phyloP scores from a whole-genome alignment of 2,113 vertebrate genomes.

The Xiphophorus couchianus region DNA sequence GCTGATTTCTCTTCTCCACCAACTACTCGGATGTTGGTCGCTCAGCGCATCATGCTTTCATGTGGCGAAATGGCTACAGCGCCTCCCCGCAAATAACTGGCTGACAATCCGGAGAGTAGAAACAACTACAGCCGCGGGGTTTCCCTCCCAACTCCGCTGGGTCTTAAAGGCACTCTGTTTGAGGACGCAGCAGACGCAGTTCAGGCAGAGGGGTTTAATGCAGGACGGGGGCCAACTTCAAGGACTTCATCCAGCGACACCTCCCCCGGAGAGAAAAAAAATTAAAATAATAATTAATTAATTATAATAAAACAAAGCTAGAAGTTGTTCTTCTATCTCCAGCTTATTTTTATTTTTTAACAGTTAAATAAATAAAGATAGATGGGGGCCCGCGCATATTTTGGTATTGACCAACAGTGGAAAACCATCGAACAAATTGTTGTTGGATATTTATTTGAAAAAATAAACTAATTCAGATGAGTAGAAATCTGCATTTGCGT shows the following conservation, averaged over 20 bases:
- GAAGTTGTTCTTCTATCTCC: too few relatives aligned
- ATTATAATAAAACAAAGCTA: too few relatives aligned
- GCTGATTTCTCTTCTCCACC: slow-evolving; percentile 63
- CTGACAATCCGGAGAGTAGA: slow-evolving; percentile 78
- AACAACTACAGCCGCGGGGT: slow-evolving; percentile 76
- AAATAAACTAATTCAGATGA: too few relatives aligned
- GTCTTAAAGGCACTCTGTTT: slow-evolving; percentile 76
- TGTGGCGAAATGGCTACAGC: slow-evolving; percentile 82
- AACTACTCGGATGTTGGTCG: slow-evolving; percentile 71
- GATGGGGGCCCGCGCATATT: too few relatives aligned
- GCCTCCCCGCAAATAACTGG: slow-evolving; percentile 83
- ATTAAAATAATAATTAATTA: too few relatives aligned
- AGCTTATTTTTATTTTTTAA: too few relatives aligned
- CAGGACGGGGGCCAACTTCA: not conserved
- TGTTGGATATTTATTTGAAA: too few relatives aligned
- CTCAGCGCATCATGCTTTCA: slow-evolving; percentile 73
- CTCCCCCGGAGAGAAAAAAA: too few relatives aligned
- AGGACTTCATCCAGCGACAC: slow-evolving; percentile 4
- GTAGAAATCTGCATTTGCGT: too few relatives aligned
- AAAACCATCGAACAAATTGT: too few relatives aligned
- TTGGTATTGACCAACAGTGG: too few relatives aligned
- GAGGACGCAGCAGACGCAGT: slow-evolving; percentile 10
- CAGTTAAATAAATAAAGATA: too few relatives aligned
- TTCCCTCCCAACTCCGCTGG: slow-evolving; percentile 78
- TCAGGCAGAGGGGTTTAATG: slow-evolving; percentile 12